Evolutionary conservation across 2,113 vertebrate species (phyloP).

Genomic region (Psophia crepitans): DNA sequence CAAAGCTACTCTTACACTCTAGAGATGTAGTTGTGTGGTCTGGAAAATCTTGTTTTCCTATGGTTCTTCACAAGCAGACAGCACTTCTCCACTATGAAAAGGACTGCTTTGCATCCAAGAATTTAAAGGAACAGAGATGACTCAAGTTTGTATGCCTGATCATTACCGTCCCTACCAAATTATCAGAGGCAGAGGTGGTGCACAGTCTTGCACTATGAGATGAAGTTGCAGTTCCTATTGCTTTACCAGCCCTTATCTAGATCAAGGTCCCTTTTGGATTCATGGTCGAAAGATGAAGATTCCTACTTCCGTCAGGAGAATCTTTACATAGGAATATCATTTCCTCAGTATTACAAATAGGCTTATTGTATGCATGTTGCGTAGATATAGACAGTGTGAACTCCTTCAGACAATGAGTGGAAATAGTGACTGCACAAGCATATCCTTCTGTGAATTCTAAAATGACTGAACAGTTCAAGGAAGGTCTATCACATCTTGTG

Average conservation of each 20-base stretch:
- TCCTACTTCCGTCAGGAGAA: not conserved
- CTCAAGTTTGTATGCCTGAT: not conserved
- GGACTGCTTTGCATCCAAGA: not conserved
- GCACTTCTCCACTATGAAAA: not conserved
- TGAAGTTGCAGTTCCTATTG: not conserved
- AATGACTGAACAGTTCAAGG: not conserved
- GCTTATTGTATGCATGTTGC: not conserved
- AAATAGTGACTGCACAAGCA: not conserved
- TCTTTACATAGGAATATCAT: not conserved
- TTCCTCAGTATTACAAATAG: not conserved
- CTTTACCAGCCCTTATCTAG: not conserved
- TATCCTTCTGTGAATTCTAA: not conserved
- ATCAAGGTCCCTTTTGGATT: not conserved
- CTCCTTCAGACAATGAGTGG: not conserved
- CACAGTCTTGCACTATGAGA: not conserved
- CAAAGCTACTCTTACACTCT: not conserved
- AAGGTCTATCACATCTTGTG: not conserved
- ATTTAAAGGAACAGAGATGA: not conserved
- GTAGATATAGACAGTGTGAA: not conserved
- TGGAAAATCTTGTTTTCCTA: not conserved
- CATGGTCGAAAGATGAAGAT: not conserved
- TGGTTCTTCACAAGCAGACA: not conserved
- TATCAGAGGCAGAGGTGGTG: not conserved
- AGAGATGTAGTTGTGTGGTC: not conserved
- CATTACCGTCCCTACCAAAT: not conserved